Evolutionary conservation across 2,797 vertebrate genomes (phyloP), one percentile per base, ranked within the genome.

Genomic region (Avahi laniger): DNA sequence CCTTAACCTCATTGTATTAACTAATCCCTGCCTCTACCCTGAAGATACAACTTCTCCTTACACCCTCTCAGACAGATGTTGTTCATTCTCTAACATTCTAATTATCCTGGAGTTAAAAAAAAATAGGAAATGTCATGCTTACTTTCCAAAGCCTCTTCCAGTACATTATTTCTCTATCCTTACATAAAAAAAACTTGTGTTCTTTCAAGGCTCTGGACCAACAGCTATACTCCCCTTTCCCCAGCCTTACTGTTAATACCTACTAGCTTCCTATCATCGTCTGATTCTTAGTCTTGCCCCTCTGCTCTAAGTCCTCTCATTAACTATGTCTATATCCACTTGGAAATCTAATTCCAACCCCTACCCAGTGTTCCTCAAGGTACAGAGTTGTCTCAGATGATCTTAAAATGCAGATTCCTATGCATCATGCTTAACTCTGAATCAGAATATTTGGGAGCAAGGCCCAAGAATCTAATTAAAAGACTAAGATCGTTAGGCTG

Each of bases 391-490:
- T 38, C 48, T 72, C 9, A 69, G 35, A n/a, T 87, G 33, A 18
- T 78, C 59, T 83, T 93, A 76, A 90, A 91, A 93, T 70, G 38
- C 4, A 87, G 76, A 83, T 83, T 69, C 41, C 26, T 90, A 30
- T 26, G 48, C 50, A 79, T 7, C 73, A 85, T 12, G 24, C 28
- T n/a, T 61, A 83, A 41, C 46, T 93, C 59, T 85, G 54, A 81
- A 46, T 52, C 41, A 88, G n/a, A 70, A 35, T 89, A 93, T 76
- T 35, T 48, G 10, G 46, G 26, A 12, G 38, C 17, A 92, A 81
- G 17, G 73, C 18, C 20, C 59, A 85, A 61, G 75, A 72, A 89
- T 50, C 52, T 91, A 91, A 93, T 88, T 76, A 81, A 93, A 94
- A 76, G 15, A 69, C 24, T 20, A 80, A 89, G 59, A 78, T 24